Evolutionary conservation across 2,113 vertebrate species (phyloP), one percentile per base, ranked within the genome.

Genomic region (Pelobates fuscus): DNA sequence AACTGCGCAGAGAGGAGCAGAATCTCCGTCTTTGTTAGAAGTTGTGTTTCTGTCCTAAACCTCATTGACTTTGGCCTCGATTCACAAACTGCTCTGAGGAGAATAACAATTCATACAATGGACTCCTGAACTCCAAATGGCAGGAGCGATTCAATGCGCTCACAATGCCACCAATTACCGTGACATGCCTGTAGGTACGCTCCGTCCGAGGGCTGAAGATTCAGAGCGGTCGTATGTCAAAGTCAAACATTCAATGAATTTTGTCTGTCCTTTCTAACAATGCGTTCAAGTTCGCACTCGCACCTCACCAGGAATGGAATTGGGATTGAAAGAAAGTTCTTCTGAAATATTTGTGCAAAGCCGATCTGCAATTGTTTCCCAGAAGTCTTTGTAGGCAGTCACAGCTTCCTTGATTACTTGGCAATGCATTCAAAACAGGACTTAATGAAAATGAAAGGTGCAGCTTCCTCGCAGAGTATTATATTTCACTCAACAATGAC

Each of bases 321-420:
- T 4, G 20, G 52, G 11, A 17, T 12, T 49, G 44, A 49, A 49
- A 49, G 52, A 12, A 55, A 3, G 2, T 23, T 55, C 20, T 23
- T 23, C 5, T 8, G 20, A 3, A 55, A 21, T 55, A 55, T 55
- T 55, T n/a, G 1, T 8, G 52, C 2, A 49, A 55, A 55, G 52
- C 52, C 52, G 10, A 55, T 55, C 20, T 2, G 52, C 21, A 55
- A 55, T 55, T 55, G 52, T 55, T 55, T 55, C 52, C 20, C 52
- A 55, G 52, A 55, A 55, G 52, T 55, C n/a, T 23, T 55, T 55
- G n/a, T 23, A 20, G 21, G 21, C 11, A 23, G n/a, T 12, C 52
- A 12, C 52, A 5, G 21, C 21, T 21, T 55, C 52, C n/a, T 23
- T 55, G 52, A 55, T 55, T 55, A 55, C n/a, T 55, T 55, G 52